These are phyloP conservation scores for Polyergus mexicanus DNA, from an alignment of 1,140 invertebrate genomes.

Conservation along the genomic window DNA sequence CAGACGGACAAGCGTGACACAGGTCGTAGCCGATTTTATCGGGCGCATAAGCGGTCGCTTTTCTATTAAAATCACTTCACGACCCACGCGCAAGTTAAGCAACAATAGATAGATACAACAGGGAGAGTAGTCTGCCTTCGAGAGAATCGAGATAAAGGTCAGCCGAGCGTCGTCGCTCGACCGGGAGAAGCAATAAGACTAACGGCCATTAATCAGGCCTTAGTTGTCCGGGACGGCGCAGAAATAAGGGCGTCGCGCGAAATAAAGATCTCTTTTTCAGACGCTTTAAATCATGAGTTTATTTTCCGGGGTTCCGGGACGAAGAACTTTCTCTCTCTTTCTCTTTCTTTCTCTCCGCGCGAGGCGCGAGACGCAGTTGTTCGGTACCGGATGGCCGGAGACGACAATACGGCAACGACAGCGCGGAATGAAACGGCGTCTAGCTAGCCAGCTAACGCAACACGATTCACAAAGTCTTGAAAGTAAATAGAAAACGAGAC, in stretches of 20 bases:
- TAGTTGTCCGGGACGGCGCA: constrained; percentile 73
- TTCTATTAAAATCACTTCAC: constrained; percentile 59
- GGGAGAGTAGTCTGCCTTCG: constrained; percentile 26
- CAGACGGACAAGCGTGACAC: not conserved
- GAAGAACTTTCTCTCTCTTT: not conserved
- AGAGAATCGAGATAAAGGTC: constrained; percentile 75
- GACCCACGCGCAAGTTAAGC: constrained; percentile 28
- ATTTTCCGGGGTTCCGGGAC: constrained; percentile 70
- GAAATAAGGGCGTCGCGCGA: constrained; percentile 76
- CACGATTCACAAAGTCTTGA: constrained; percentile 43
- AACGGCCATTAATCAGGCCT: constrained; percentile 84
- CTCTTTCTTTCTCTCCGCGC: not conserved
- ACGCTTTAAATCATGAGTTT: constrained; percentile 83
- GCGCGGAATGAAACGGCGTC: constrained; percentile 29
- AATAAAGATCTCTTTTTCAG: constrained; percentile 83
- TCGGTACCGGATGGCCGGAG: constrained; percentile 49
- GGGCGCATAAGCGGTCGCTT: constrained; percentile 29
- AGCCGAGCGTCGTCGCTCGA: constrained; percentile 58
- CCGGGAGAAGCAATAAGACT: constrained; percentile 81
- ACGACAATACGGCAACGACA: constrained; percentile 29
- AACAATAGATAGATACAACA: constrained; percentile 4
- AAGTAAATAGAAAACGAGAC: constrained; percentile 55
- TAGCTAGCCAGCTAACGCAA: constrained; percentile 51
- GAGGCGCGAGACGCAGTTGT: constrained; percentile 38
- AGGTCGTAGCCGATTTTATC: constrained; percentile 25